Evolutionary conservation across 2,797 vertebrate species (phyloP), one percentile per base, ranked within the genome.

Genomic region (Tangara arthus): DNA sequence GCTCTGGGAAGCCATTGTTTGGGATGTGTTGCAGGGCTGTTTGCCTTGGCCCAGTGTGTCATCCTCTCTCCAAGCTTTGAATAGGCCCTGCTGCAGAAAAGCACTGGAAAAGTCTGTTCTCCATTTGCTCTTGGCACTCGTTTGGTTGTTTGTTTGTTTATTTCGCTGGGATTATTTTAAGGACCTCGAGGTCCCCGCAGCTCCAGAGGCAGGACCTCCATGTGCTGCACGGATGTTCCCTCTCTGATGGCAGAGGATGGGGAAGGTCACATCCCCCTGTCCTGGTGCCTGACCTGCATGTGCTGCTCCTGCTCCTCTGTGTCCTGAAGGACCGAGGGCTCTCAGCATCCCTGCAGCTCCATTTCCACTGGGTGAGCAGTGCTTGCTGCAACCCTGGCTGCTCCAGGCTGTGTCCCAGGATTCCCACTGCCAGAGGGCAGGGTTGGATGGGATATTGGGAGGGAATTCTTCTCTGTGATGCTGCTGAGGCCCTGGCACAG

Each of bases 1-100:
- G 93, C 85, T 96, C 93, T 92, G 91, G 93, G 93, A 94, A 96
- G 91, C 91, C 94, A 96, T 96, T 97, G 94, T 95, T 96, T 88
- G 94, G 91, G 65, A 57, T 92, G 90, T 83, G 95, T 86, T 94
- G 91, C 85, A 90, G 91, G 95, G 91, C 82, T 94, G 94, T 96
- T 95, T 96, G 78, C 89, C 89, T 97, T 97, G 96, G 95, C 96
- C 96, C 94, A 92, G 71, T 6, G 5, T 91, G 92, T 96, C 92
- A 88, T 91, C 95, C 93, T 93, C 92, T 91, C 92, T 72, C 89
- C 20, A 30, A 64, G 82, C 91, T 95, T 83, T 94, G 85, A 95
- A 93, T 90, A 91, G 91, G 46, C 90, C 77, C 91, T 56, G 90
- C 82, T 91, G 94, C 92, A 96, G 95, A 71, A 86, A 88, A 83